A percentile compares a stretch with the other conserved stretches of the same genome.
These are phyloP conservation scores for Psilanteris sp. DNA, from an alignment of 1,140 invertebrate species.

Conservation along the genomic window DNA sequence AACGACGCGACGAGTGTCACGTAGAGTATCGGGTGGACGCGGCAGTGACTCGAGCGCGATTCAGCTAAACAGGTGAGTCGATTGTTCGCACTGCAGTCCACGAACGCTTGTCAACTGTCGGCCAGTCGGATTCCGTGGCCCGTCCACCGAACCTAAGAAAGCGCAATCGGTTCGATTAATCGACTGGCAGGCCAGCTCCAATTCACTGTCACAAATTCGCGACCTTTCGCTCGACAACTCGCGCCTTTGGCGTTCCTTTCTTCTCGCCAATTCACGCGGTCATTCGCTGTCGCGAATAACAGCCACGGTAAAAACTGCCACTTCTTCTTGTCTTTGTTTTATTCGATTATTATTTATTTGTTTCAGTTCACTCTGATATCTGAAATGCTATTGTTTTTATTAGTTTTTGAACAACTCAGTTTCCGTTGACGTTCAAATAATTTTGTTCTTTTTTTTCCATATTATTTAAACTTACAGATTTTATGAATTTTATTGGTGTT, in stretches of 20 bases:
- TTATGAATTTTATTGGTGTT: too few relatives aligned
- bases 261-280: neutral
- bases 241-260: neutral
- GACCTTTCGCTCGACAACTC: neutral
- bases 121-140: neutral
- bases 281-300: neutral
- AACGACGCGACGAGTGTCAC: conserved; percentile 54
- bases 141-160: neutral
- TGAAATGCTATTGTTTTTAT: too few relatives aligned
- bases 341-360: too few relatives aligned
- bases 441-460: too few relatives aligned
- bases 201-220: neutral
- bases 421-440: too few relatives aligned
- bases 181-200: neutral
- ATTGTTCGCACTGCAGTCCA: neutral
- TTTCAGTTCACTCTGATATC: too few relatives aligned
- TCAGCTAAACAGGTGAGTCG: conserved; percentile 48
- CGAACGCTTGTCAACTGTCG: neutral
- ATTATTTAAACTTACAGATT: too few relatives aligned
- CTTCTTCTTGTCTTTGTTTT: neutral
- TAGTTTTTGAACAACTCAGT: too few relatives aligned
- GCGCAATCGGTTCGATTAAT: neutral
- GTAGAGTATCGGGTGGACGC: conserved; percentile 59
- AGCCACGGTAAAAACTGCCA: neutral
- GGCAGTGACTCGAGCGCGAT: conserved; percentile 51